Base-by-base conservation (phyloP, 2,113 vertebrate species). In the Tetrax tetrax region DNA sequence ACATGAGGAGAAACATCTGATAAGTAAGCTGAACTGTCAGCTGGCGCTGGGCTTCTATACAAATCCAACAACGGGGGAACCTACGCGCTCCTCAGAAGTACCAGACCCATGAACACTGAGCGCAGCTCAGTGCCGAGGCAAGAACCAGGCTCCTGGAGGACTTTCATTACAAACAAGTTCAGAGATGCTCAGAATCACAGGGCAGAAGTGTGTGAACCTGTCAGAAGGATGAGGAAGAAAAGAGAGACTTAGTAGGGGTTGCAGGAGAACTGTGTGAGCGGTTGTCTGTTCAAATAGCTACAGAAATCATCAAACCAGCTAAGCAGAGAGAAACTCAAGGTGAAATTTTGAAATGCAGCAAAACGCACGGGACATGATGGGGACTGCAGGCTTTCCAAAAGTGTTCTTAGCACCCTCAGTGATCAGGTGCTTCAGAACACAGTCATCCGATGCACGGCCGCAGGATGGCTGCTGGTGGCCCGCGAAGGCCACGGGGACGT, bases 381-480 rank as follows among this genome's bases (percentile, higher is more conserved):
- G 15, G 41, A 16, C 43, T n/a, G 43, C 27, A 50, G 17, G 48
- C 22, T 43, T 7, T 37, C 27, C 13, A 20, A 7, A 22, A 57
- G 14, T 1, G 9, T 9, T 15, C 14, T 4, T 7, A 28, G 33
- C 41, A 7, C 5, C 65, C 50, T 13, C 1, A 4, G 50, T 2
- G 56, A 14, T 4, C 1, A 2, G 13, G 23, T 28, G 0, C 48
- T 24, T 59, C 48, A 59, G 57, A 48, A 9, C 16, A 3, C 15
- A 18, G 47, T 7, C 4, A 1, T 0, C 4, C 8, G 5, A 0
- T 2, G 28, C 2, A 1, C 19, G 9, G 15, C 6, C 25, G 2
- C 10, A 3, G 41, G 41, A 43, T 6, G 14, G 51, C 15, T 14
- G 57, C 27, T 5, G n/a, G 27, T 24, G 56, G 50, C 35, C 41